phyloP scores from a whole-genome alignment of 2,797 vertebrate species.

The Danio albolineatus region DNA sequence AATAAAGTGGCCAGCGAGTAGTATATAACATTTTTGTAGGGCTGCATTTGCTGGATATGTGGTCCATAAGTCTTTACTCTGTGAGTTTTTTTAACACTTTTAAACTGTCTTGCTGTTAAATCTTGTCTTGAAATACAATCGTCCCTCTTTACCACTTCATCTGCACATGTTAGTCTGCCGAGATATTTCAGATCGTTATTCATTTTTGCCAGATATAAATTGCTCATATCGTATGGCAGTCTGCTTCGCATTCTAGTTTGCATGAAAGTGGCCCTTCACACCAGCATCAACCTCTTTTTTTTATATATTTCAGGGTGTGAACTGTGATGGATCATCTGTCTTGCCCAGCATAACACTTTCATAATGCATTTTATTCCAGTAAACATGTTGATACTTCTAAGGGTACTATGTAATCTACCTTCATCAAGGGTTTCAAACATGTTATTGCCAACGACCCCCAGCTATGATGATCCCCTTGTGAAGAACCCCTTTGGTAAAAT shows the following conservation, averaged over 20 bases:
- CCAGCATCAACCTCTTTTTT: slow-evolving; percentile 47
- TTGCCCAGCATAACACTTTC: slow-evolving; percentile 46
- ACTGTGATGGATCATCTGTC: slow-evolving; percentile 59
- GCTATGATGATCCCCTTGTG: not conserved
- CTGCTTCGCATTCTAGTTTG: slow-evolving; percentile 26
- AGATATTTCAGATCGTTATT: slow-evolving; percentile 41
- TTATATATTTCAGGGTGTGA: slow-evolving; percentile 53
- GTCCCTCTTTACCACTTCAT: slow-evolving; percentile 39
- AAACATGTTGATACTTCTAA: slow-evolving; percentile 12
- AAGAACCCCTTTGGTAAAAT: not conserved
- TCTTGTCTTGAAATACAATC: slow-evolving; percentile 57
- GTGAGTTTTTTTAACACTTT: not conserved
- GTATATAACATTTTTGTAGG: no score
- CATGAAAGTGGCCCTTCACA: slow-evolving; percentile 34
- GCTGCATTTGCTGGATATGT: not conserved
- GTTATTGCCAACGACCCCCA: slow-evolving; percentile 10
- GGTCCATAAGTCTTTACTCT: not conserved
- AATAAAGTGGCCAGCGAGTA: no score
- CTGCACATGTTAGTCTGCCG: slow-evolving; percentile 34
- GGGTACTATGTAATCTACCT: slow-evolving; percentile 21
- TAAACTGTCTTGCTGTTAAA: slow-evolving; percentile 34
- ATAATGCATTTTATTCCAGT: slow-evolving; percentile 35
- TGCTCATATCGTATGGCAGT: slow-evolving; percentile 52
- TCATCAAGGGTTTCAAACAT: not conserved
- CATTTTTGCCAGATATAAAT: slow-evolving; percentile 49